Evolutionary conservation across 2,888 invertebrate genomes (phyloP).

Genomic region (Andrena chrysosceles): DNA sequence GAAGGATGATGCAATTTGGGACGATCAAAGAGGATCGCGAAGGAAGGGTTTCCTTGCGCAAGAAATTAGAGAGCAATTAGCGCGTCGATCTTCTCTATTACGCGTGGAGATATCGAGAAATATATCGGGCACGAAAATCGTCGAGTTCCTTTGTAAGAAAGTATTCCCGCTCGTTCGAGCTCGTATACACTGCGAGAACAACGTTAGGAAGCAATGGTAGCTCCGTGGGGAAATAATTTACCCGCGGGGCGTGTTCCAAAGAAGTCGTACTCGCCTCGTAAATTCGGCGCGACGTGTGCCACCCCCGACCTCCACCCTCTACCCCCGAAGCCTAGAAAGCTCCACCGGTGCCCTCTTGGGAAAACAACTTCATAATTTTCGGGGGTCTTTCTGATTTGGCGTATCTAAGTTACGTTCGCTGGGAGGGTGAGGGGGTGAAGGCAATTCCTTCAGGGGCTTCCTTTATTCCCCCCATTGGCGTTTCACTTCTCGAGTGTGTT

Average conservation of each 20-base stretch:
- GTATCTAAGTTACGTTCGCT: constrained; percentile 37
- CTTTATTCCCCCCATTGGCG: background rate
- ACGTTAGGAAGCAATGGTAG: constrained; percentile 52
- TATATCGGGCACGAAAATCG: background rate
- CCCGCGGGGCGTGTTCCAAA: constrained; percentile 70
- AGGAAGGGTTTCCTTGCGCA: no score
- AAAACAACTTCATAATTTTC: constrained; percentile 71
- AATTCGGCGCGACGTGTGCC: constrained; percentile 68
- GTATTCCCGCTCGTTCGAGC: background rate
- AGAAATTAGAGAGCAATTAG: background rate
- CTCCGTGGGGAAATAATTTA: constrained; percentile 67
- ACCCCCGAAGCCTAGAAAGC: constrained; percentile 41
- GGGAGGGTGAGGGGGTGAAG: background rate
- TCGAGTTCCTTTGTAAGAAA: background rate
- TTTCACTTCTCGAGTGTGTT: no score
- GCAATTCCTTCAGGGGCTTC: constrained; percentile 27
- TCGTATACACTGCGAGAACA: constrained; percentile 2
- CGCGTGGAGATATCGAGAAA: no score
- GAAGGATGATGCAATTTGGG: no score
- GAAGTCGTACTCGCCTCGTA: constrained; percentile 67
- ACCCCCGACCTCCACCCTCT: constrained; percentile 18
- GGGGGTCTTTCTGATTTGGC: constrained; percentile 54
- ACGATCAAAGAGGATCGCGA: no score
- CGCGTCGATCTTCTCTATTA: background rate
- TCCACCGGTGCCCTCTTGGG: constrained; percentile 24